Conservation (phyloP, 1,140 invertebrate genomes). For the Aphaenogaster floridana region DNA sequence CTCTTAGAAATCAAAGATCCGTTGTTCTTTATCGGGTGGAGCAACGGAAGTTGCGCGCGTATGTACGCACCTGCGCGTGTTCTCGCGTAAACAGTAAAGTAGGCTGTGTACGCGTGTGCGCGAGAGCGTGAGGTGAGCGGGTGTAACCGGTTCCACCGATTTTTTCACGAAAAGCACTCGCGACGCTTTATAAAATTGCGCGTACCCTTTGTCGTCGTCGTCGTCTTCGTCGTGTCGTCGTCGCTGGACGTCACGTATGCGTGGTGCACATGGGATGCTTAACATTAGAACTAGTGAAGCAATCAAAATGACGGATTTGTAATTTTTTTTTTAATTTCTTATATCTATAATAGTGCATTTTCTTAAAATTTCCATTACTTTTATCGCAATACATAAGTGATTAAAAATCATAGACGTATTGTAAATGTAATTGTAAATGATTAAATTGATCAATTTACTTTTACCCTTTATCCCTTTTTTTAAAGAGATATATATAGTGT, state of each 20-base stretch:
- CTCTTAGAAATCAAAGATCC: not conserved
- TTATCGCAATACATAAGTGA: no score
- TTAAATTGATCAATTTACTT: no score
- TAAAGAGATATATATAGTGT: no score
- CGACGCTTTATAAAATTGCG: slow-evolving; percentile 77
- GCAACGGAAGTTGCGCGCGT: not conserved
- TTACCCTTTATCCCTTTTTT: no score
- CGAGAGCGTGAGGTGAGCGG: slow-evolving; percentile 61
- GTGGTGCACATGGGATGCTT: not conserved
- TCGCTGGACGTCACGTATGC: slow-evolving; percentile 25
- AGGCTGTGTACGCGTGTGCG: slow-evolving; percentile 61
- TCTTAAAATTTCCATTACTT: no score
- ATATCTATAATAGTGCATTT: no score
- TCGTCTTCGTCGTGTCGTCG: slow-evolving; percentile 39
- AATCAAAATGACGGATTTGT: no score
- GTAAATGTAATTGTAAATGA: no score
- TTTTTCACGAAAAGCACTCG: slow-evolving; percentile 78
- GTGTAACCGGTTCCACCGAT: slow-evolving; percentile 79
- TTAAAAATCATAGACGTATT: no score
- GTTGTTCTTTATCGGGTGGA: slow-evolving; percentile 14
- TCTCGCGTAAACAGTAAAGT: slow-evolving; percentile 66
- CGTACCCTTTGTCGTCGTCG: slow-evolving; percentile 71
- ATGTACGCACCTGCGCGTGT: slow-evolving; percentile 67
- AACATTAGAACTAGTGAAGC: not conserved
- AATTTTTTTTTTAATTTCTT: no score